A percentile compares a stretch with the other conserved stretches of the same genome.
phyloP scores from a whole-genome alignment of 2,888 invertebrate species.

The Leptura quadrifasciata region DNA sequence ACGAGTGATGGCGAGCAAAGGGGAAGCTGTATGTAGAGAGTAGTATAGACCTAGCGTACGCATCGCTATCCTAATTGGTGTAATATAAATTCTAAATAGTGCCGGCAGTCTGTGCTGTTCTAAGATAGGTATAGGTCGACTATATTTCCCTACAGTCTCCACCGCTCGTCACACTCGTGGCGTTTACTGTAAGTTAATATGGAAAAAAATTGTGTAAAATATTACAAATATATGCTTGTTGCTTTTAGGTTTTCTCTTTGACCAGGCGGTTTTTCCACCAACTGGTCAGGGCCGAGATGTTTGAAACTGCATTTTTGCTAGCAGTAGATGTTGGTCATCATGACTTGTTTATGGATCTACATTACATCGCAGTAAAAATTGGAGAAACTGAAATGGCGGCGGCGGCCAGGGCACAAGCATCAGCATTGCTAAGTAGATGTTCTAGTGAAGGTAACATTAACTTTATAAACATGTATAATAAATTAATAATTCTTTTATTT shows the following conservation, averaged over 20 bases:
- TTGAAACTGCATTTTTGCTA: constrained; percentile 88
- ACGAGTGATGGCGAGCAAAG: too few species aligned
- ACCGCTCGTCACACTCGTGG: too few species aligned
- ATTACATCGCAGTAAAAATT: constrained; percentile 82
- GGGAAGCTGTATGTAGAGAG: too few species aligned
- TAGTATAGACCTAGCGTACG: too few species aligned
- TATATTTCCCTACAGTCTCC: too few species aligned
- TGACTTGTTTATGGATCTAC: constrained; percentile 90
- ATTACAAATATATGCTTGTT: constrained; percentile 10
- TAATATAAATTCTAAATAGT: too few species aligned
- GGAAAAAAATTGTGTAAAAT: too few species aligned
- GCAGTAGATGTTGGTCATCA: constrained; percentile 91
- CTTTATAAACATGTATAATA: not conserved
- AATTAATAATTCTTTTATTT: too few species aligned
- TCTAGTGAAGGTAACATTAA: constrained; percentile 69
- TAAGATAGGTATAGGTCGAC: too few species aligned
- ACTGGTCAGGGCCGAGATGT: constrained; percentile 83
- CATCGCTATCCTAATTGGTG: too few species aligned
- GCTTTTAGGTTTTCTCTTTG: constrained; percentile 82
- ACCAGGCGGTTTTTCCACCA: constrained; percentile 93
- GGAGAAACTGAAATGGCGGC: constrained; percentile 79
- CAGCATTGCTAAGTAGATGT: constrained; percentile 71
- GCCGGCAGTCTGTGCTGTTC: too few species aligned
- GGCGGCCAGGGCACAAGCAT: constrained; percentile 83
- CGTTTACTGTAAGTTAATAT: too few species aligned